Base-by-base conservation (phyloP, 2,888 invertebrate genomes). In the Rambutsinella grinnellia region DNA sequence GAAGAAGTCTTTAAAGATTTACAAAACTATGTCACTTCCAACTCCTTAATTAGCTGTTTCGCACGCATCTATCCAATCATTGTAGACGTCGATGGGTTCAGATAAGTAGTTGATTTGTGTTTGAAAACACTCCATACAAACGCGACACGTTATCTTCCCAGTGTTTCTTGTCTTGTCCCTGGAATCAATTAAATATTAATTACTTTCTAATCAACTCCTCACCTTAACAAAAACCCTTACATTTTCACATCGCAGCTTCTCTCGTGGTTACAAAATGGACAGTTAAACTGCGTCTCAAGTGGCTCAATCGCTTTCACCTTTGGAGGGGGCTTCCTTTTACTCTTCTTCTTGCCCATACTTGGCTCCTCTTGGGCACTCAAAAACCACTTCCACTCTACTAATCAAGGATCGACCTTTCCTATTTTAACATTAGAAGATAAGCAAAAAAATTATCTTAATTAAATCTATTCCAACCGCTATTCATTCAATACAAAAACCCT, bases 31-130 rank as follows among this genome's bases (percentile, higher is more conserved):
- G n/a, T n/a, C n/a, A n/a, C n/a, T n/a, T n/a, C n/a, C n/a, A n/a
- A n/a, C n/a, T n/a, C n/a, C n/a, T n/a, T n/a, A n/a, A 87, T 96
- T 99, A 67, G 97, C 97, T 84, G 89, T 91, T 90, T 99, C 99
- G 88, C 99, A 99, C 0, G 98, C 99, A 89, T 99, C 99, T 78
- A 99, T 97, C 99, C 99, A 99, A 87, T 99, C 98, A 88, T 98
- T 97, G 87, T 99, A 99, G 15, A 99, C 99, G 89, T 99, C 99
- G 83, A 99, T 93, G 3, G 99, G 94, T 87, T 99, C 99, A 6
- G 98, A 97, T 76, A 99, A 89, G 85, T 96, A 94, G 88, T 97
- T 98, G 81, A 98, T 97, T 24, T 93, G 92, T 0, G 98, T 96
- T 87, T 99, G 98, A 88, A 95, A 99, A 86, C 96, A 96, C 89